These are phyloP conservation scores for Zeus faber DNA, from an alignment of 2,113 vertebrate species.

Conservation along the genomic window DNA sequence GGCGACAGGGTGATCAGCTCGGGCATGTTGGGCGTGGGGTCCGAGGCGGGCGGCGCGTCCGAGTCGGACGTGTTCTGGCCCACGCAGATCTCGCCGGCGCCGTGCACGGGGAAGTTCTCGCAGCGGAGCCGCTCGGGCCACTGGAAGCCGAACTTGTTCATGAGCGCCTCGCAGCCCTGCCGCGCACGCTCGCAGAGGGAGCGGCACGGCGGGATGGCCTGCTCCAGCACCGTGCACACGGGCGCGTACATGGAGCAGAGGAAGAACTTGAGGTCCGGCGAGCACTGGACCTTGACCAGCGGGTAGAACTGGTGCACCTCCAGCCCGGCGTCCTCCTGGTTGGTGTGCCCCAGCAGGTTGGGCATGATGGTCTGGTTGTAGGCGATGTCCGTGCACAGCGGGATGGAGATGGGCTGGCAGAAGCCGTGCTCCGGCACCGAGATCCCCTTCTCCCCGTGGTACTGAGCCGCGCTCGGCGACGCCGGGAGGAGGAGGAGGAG, in stretches of 20 bases:
- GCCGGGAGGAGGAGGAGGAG: conserved; percentile 31
- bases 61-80: conserved; percentile 84
- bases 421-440: conserved; percentile 82
- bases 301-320: conserved; percentile 89
- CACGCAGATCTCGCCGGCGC: conserved; percentile 84
- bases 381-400: conserved; percentile 83
- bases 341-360: conserved; percentile 85
- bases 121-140: conserved; percentile 85
- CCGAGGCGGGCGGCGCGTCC: conserved; percentile 53
- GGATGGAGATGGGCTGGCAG: conserved; percentile 83
- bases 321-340: conserved; percentile 85
- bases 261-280: conserved; percentile 80
- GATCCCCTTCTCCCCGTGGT: conserved; percentile 77
- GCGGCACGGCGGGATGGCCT: conserved; percentile 84
- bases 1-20: conserved; percentile 67
- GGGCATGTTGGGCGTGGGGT: conserved; percentile 65
- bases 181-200: conserved; percentile 83
- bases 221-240: conserved; percentile 85
- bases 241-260: conserved; percentile 87
- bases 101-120: conserved; percentile 83
- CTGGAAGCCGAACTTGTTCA: conserved; percentile 89
- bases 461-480: conserved; percentile 52
- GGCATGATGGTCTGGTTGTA: conserved; percentile 91
- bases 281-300: conserved; percentile 82
- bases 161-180: conserved; percentile 83